These are phyloP conservation scores for Blera fallax DNA, from an alignment of 2,888 invertebrate species.

Conservation along the genomic window DNA sequence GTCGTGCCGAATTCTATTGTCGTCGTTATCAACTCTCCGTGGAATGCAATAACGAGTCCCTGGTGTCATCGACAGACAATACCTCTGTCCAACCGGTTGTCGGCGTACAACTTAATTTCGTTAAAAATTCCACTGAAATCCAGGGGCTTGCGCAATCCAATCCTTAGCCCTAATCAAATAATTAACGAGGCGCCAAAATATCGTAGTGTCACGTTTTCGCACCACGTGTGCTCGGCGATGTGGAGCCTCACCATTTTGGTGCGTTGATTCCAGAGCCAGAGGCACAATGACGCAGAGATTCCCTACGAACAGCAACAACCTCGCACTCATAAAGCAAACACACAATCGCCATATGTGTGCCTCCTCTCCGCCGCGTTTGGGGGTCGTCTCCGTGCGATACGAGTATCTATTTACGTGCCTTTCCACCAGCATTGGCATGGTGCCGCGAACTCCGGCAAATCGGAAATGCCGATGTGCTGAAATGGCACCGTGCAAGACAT, in stretches of 20 bases:
- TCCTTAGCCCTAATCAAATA: constrained; percentile 64
- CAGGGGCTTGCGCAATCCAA: constrained; percentile 23
- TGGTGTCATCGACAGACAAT: constrained; percentile 2
- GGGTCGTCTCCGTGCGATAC: not conserved
- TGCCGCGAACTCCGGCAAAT: constrained; percentile 33
- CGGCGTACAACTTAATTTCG: constrained; percentile 33
- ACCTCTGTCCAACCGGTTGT: too few relatives aligned
- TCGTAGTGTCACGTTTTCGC: constrained; percentile 59
- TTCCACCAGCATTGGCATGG: constrained; percentile 22
- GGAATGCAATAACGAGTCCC: constrained; percentile 27
- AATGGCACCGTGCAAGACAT: constrained; percentile 42
- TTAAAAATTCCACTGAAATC: constrained; percentile 40
- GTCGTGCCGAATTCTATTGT: not conserved
- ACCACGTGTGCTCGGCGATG: constrained; percentile 19
- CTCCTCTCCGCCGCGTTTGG: not conserved
- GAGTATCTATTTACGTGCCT: constrained; percentile 64
- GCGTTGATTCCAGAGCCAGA: not conserved
- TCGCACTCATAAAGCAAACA: constrained; percentile 26
- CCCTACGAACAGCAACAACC: not conserved
- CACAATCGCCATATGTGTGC: constrained; percentile 3
- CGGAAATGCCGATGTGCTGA: constrained; percentile 70
- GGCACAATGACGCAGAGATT: constrained; percentile 46
- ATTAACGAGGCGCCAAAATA: constrained; percentile 72
- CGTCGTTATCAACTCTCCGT: constrained; percentile 6
- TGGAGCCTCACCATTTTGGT: not conserved